phyloP scores from a whole-genome alignment of 2,113 vertebrate species.

The Pseudorhombus dupliciocellatus region DNA sequence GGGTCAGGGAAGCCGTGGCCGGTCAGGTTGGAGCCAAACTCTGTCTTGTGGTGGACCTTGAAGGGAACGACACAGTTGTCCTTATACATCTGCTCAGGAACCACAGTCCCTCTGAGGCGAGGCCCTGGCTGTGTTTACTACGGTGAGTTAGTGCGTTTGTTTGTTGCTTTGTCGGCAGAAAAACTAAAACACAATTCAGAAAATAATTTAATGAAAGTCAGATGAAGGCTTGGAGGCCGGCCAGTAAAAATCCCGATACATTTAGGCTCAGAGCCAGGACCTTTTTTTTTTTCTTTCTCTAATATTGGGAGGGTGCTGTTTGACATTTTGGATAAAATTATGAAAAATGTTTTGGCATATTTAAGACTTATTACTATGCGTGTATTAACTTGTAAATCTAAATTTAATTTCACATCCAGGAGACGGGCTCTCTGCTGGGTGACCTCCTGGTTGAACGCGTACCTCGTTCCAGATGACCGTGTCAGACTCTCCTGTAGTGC shows the following conservation, averaged over 20 bases:
- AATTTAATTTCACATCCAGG: neutral
- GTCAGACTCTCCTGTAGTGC: constrained; percentile 94
- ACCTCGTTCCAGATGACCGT: constrained; percentile 96
- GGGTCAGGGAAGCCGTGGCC: constrained; percentile 93
- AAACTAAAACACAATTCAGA: no score
- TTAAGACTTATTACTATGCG: no score
- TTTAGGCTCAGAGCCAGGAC: no score
- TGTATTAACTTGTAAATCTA: neutral
- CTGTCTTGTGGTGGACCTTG: constrained; percentile 93
- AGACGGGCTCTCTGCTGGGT: neutral
- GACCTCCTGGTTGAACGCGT: neutral
- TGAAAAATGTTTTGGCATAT: neutral
- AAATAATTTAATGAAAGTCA: no score
- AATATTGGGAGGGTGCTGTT: neutral
- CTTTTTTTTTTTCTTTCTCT: neutral
- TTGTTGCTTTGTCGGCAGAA: no score
- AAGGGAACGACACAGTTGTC: neutral
- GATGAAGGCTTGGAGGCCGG: no score
- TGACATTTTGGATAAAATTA: neutral
- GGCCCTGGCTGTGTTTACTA: no score
- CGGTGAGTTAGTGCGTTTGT: no score
- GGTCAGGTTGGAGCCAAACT: constrained; percentile 95
- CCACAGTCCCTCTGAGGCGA: no score
- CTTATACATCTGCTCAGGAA: neutral
- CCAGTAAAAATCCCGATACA: no score